Evolutionary conservation across 2,113 vertebrate genomes (phyloP).

Genomic region (Gallinago undulata): DNA sequence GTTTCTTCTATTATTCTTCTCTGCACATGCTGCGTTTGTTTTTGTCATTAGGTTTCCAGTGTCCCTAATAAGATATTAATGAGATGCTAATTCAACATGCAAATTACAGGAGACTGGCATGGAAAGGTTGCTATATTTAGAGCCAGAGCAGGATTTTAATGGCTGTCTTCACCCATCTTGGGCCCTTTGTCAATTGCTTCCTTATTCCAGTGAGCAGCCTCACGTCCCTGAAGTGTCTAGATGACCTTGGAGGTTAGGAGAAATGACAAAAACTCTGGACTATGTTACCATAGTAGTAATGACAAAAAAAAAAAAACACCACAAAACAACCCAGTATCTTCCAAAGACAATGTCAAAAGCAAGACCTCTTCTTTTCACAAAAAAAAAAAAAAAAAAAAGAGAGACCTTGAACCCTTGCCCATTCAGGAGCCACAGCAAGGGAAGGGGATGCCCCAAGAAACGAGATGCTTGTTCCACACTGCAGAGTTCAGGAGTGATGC

Average conservation of each 20-base stretch:
- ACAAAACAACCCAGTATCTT: background rate
- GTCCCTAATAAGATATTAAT: constrained; percentile 68
- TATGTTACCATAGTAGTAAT: background rate
- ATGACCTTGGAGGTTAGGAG: constrained; percentile 37
- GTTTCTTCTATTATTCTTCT: constrained; percentile 30
- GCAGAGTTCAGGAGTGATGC: background rate
- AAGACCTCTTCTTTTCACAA: background rate
- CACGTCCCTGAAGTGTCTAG: background rate
- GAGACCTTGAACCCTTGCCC: background rate
- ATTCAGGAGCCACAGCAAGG: background rate
- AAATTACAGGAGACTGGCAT: constrained; percentile 67
- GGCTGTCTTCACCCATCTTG: constrained; percentile 53
- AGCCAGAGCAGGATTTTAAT: constrained; percentile 49
- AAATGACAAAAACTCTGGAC: background rate
- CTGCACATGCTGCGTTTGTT: constrained; percentile 55
- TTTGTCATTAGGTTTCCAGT: constrained; percentile 64
- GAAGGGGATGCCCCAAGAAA: background rate
- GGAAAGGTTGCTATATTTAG: constrained; percentile 64
- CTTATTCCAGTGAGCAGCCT: constrained; percentile 1
- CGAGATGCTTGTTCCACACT: background rate
- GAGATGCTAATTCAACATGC: constrained; percentile 69
- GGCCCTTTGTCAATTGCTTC: constrained; percentile 41
- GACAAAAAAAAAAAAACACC: background rate
- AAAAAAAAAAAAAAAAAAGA: background rate
- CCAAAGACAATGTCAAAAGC: background rate